phyloP scores from a whole-genome alignment of 2,113 vertebrate genomes.

The Callospermophilus lateralis region DNA sequence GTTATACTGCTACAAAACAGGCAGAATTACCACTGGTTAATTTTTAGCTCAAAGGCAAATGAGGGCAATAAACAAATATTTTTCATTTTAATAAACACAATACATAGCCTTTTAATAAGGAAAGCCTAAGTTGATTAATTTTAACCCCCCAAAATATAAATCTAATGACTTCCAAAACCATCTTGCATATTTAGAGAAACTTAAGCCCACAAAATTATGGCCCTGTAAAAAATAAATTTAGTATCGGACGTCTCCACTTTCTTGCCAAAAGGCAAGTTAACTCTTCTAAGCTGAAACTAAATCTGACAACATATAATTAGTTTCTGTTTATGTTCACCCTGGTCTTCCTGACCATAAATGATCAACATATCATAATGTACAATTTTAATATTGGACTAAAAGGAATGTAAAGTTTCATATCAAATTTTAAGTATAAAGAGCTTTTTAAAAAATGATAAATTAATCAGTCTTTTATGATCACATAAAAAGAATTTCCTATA shows the following conservation, averaged over 20 bases:
- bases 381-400: slow-evolving; percentile 57
- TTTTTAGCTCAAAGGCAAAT: neutral
- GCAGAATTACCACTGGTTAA: neutral
- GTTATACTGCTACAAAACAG: neutral
- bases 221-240: slow-evolving; percentile 71
- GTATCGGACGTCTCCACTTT: slow-evolving; percentile 39
- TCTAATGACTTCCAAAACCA: neutral
- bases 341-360: slow-evolving; percentile 45
- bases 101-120: neutral
- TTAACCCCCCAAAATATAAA: neutral
- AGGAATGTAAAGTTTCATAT: slow-evolving; percentile 20
- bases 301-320: slow-evolving; percentile 6
- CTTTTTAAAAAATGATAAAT: slow-evolving; percentile 48
- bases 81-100: slow-evolving; percentile 46
- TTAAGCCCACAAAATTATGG: slow-evolving; percentile 35
- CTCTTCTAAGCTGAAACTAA: slow-evolving; percentile 7
- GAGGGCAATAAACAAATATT: slow-evolving; percentile 19
- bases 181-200: slow-evolving; percentile 60
- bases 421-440: slow-evolving; percentile 34
- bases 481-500: slow-evolving; percentile 24
- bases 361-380: neutral
- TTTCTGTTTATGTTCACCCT: slow-evolving; percentile 31
- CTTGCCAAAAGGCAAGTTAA: neutral
- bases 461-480: slow-evolving; percentile 18
- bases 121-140: neutral